Evolutionary conservation across 2,797 vertebrate genomes (phyloP).

Genomic region (Dallia pectoralis): DNA sequence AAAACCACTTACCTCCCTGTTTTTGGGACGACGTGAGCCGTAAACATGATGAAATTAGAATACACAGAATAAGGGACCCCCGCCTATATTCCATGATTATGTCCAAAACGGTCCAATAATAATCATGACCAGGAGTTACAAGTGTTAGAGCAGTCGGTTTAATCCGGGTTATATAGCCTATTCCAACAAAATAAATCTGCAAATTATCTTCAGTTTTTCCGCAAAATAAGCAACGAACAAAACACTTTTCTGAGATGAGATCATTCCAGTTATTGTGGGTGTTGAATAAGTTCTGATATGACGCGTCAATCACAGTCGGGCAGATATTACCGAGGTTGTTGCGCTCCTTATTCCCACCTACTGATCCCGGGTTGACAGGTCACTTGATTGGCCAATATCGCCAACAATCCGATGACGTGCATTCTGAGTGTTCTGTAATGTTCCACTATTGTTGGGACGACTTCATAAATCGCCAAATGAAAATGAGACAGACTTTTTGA

Average conservation of each 20-base stretch:
- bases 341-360: slow-evolving; percentile 57
- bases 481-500: no score
- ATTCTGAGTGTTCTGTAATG: slow-evolving; percentile 37
- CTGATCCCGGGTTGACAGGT: slow-evolving; percentile 9
- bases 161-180: neutral
- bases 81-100: slow-evolving; percentile 57
- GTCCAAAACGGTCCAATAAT: slow-evolving; percentile 30
- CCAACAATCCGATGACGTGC: slow-evolving; percentile 63
- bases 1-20: slow-evolving; percentile 68
- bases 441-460: neutral
- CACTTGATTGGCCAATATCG: slow-evolving; percentile 58
- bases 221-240: neutral
- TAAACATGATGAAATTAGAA: slow-evolving; percentile 49
- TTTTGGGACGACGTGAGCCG: slow-evolving; percentile 53
- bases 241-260: no score
- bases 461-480: no score
- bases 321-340: slow-evolving; percentile 50
- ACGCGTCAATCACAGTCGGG: slow-evolving; percentile 37
- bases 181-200: neutral
- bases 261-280: neutral
- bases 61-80: slow-evolving; percentile 53
- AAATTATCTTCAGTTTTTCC: neutral
- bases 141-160: neutral
- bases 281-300: slow-evolving; percentile 25
- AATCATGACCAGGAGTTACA: slow-evolving; percentile 41